Conservation (phyloP, 1,140 invertebrate species). For the Drosophila jambulina region DNA sequence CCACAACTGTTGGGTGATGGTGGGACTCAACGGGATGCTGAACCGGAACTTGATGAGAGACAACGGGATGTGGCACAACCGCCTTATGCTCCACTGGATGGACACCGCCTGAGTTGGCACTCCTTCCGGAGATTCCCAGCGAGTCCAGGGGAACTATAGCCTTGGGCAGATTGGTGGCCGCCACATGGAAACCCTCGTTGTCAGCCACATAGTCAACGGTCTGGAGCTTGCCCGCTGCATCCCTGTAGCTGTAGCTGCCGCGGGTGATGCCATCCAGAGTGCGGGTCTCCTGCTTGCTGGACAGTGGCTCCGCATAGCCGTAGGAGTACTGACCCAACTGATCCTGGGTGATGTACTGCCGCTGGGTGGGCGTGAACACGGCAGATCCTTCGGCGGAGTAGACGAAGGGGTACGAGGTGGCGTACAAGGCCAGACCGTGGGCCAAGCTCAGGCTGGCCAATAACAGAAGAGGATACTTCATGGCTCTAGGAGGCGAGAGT, state of each 20-base stretch:
- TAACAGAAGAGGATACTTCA: conserved; percentile 61
- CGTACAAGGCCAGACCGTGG: conserved; percentile 59
- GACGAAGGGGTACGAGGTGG: conserved; percentile 57
- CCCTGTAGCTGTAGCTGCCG: conserved; percentile 89
- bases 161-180: conserved; percentile 89
- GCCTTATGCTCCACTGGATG: conserved; percentile 26
- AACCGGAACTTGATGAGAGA: conserved; percentile 6
- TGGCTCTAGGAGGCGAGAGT: conserved; percentile 12
- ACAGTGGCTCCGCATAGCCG: conserved; percentile 88
- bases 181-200: conserved; percentile 87
- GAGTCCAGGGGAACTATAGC: conserved; percentile 24
- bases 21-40: conserved; percentile 22
- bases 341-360: conserved; percentile 88
- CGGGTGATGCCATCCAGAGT: conserved; percentile 88
- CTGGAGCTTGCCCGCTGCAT: conserved; percentile 88
- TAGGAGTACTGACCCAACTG: conserved; percentile 89
- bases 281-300: conserved; percentile 88
- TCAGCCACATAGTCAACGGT: conserved; percentile 88
- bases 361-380: conserved; percentile 74
- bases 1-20: conserved; percentile 16
- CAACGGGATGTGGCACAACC: not conserved
- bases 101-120: not conserved
- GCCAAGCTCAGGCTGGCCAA: conserved; percentile 44
- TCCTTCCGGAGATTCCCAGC: conserved; percentile 4
- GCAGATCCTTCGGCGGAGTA: conserved; percentile 68